Evolutionary conservation across 2,113 vertebrate species (phyloP).

Genomic region (Boulengeromyrus knoepffleri): DNA sequence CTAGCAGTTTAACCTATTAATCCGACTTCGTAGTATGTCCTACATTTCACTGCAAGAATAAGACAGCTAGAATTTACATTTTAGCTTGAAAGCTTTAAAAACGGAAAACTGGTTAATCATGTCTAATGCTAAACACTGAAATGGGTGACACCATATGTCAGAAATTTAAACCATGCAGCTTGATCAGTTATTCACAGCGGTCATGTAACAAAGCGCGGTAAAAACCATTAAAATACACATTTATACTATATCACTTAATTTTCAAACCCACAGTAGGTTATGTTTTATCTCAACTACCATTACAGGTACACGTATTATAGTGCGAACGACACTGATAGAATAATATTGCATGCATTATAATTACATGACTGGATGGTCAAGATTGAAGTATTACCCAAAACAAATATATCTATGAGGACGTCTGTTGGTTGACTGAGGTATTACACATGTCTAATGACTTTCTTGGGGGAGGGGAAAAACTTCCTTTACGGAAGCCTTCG

Average conservation of each 20-base stretch:
- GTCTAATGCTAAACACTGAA: not conserved
- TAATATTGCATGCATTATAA: not conserved
- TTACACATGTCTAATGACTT: not conserved
- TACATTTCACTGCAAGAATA: not conserved
- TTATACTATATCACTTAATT: not conserved
- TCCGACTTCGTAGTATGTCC: not conserved
- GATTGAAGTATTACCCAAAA: not conserved
- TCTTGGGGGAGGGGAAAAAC: not conserved
- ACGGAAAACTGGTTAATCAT: not conserved
- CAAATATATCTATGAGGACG: not conserved
- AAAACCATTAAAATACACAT: not conserved
- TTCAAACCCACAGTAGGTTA: not conserved
- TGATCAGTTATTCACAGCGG: not conserved
- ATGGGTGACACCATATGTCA: not conserved
- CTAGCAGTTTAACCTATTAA: not conserved
- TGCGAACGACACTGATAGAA: not conserved
- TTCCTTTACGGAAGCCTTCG: not conserved
- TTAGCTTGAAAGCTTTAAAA: not conserved
- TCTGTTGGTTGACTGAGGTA: slow-evolving; percentile 4
- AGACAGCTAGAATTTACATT: not conserved
- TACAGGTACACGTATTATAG: not conserved
- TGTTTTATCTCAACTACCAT: not conserved
- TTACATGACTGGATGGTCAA: not conserved
- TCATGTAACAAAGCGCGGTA: not conserved
- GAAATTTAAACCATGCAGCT: not conserved